phyloP scores from a whole-genome alignment of 2,113 vertebrate species.

The Urocynchramus pylzowi region DNA sequence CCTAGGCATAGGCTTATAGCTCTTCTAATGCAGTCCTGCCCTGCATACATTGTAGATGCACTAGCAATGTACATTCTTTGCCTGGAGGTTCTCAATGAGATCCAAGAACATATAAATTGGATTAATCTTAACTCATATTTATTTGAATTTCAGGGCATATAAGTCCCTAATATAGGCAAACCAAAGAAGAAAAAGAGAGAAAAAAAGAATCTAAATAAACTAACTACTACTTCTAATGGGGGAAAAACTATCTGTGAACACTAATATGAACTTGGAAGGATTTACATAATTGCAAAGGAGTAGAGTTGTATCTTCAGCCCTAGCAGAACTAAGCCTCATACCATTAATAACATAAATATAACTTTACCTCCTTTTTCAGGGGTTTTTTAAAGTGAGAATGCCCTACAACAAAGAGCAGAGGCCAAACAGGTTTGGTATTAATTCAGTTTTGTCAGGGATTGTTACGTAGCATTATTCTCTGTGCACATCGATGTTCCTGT shows the following conservation, averaged over 20 bases:
- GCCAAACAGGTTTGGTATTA: conserved; percentile 38
- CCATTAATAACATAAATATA: conserved; percentile 31
- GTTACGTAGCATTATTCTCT: conserved; percentile 31
- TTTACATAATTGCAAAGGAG: not conserved
- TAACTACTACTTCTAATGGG: not conserved
- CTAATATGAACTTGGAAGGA: not conserved
- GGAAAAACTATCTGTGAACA: not conserved
- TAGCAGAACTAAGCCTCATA: conserved; percentile 36
- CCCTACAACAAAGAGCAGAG: conserved; percentile 22
- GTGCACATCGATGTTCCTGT: not conserved
- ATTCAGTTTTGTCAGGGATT: conserved; percentile 61
- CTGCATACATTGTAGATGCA: not conserved
- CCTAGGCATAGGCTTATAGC: not conserved
- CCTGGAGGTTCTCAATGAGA: not conserved
- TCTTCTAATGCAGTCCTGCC: not conserved
- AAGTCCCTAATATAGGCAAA: not conserved
- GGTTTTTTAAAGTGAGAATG: conserved; percentile 39
- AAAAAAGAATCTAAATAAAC: not conserved
- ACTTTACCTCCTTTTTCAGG: not conserved
- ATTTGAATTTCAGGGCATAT: not conserved
- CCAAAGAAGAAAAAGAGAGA: fast-evolving
- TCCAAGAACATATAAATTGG: not conserved
- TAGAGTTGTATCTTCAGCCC: not conserved
- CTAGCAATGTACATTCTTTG: not conserved
- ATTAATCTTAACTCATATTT: not conserved